Evolutionary conservation across 64 coral and sea anemone species (phyloP).

Genomic region (Montipora capricornis): DNA sequence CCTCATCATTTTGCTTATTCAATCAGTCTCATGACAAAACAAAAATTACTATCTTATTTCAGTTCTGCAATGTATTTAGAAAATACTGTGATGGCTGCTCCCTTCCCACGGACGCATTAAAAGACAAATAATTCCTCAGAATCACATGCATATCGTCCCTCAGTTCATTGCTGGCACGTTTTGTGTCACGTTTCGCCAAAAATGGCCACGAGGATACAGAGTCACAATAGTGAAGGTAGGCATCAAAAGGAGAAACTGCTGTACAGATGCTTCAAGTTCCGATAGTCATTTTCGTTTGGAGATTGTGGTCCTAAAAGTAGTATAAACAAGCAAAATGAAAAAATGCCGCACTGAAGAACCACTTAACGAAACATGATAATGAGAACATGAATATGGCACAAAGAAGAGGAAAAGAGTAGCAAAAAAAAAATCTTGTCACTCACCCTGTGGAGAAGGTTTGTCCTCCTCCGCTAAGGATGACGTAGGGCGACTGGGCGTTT

Average conservation of each 20-base stretch:
- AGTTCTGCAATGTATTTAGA: no score
- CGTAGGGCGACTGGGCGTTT: slow-evolving; percentile 84
- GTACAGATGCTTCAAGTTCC: not conserved
- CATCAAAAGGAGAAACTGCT: not conserved
- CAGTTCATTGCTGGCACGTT: no score
- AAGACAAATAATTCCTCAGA: no score
- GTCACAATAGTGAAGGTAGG: not conserved
- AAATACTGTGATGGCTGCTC: no score
- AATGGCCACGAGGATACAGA: no score
- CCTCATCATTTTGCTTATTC: no score
- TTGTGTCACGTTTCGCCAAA: no score
- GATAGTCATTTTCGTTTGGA: not conserved
- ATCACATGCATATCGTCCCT: no score
- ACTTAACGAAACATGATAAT: not conserved
- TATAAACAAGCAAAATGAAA: not conserved
- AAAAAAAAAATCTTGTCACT: not conserved
- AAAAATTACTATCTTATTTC: no score
- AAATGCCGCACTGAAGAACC: not conserved
- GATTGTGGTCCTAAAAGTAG: not conserved
- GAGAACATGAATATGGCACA: no score
- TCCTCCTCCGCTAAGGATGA: slow-evolving; percentile 92
- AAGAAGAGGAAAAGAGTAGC: not conserved
- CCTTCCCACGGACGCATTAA: no score
- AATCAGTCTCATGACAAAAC: no score
- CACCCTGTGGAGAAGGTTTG: slow-evolving; percentile 93